Percentiles rank a stretch among this genome's conserved stretches.
These are phyloP conservation scores for Mergus octosetaceus DNA, from an alignment of 2,797 vertebrate species.

Conservation along the genomic window DNA sequence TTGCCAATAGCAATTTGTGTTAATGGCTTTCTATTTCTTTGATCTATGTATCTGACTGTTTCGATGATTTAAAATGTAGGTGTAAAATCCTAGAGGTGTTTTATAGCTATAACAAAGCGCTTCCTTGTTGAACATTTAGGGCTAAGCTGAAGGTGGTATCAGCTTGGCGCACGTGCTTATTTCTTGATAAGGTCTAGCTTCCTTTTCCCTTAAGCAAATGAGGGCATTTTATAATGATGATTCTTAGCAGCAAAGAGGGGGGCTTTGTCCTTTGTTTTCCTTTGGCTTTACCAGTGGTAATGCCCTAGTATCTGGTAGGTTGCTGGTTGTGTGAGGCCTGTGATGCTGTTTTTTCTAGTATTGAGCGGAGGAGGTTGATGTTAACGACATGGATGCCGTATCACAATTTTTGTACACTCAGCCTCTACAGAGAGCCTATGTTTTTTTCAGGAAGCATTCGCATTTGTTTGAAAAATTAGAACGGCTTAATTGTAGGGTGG, in stretches of 20 bases:
- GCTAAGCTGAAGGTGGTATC: not conserved
- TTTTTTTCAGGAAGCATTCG: not conserved
- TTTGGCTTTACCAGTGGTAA: not conserved
- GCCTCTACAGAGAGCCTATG: not conserved
- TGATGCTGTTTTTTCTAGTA: not conserved
- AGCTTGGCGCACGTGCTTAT: not conserved
- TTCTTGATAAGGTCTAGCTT: not conserved
- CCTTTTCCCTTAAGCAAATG: not conserved
- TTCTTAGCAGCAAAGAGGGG: not conserved
- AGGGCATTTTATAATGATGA: not conserved
- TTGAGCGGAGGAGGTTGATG: not conserved
- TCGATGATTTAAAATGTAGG: not conserved
- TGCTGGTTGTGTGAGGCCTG: not conserved
- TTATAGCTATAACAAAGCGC: not conserved
- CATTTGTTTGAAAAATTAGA: not conserved
- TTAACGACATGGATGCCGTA: not conserved
- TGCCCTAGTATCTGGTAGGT: not conserved
- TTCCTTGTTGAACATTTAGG: not conserved
- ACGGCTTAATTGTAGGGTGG: not conserved
- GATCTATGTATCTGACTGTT: slow-evolving; percentile 13
- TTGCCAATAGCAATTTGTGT: slow-evolving; percentile 10
- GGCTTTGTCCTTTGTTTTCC: not conserved
- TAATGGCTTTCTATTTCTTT: slow-evolving; percentile 47
- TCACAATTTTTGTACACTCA: not conserved
- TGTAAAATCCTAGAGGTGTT: slow-evolving; percentile 6